Evolutionary conservation across 1,140 invertebrate genomes (phyloP).

Genomic region (Penaeus indicus): DNA sequence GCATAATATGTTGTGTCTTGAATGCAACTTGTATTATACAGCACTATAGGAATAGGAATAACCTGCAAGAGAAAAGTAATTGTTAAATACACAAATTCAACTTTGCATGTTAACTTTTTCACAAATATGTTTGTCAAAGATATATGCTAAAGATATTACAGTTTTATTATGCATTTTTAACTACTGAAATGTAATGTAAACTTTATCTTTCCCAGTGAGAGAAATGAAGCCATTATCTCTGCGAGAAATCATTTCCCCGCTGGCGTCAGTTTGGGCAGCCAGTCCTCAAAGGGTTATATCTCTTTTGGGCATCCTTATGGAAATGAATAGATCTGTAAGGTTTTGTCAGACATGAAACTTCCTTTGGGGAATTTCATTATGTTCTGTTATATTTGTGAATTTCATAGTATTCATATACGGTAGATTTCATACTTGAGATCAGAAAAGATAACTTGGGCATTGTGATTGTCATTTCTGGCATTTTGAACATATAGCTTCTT

Average conservation of each 20-base stretch:
- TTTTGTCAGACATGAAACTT: too few species aligned
- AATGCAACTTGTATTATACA: too few species aligned
- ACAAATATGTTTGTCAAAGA: not conserved
- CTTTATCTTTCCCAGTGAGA: slow-evolving; percentile 20
- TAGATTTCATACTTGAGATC: too few species aligned
- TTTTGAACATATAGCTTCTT: too few species aligned
- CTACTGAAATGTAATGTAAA: not conserved
- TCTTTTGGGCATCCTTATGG: slow-evolving; percentile 29
- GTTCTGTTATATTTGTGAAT: too few species aligned
- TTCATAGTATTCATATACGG: too few species aligned
- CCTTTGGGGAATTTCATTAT: too few species aligned
- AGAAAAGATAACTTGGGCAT: too few species aligned
- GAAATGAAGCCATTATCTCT: slow-evolving; percentile 5
- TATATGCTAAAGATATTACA: not conserved
- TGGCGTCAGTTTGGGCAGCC: slow-evolving; percentile 31
- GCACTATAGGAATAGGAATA: too few species aligned
- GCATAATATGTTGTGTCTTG: too few species aligned
- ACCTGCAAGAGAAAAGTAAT: too few species aligned
- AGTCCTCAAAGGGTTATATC: slow-evolving; percentile 1
- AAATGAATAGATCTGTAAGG: slow-evolving; percentile 22
- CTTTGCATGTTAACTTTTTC: not conserved
- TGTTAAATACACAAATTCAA: not conserved
- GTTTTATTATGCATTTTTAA: not conserved
- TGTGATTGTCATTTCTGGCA: too few species aligned
- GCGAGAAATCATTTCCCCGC: not conserved